These are phyloP conservation scores for Teinopalpus imperialis DNA, from an alignment of 2,888 invertebrate genomes.

Conservation along the genomic window DNA sequence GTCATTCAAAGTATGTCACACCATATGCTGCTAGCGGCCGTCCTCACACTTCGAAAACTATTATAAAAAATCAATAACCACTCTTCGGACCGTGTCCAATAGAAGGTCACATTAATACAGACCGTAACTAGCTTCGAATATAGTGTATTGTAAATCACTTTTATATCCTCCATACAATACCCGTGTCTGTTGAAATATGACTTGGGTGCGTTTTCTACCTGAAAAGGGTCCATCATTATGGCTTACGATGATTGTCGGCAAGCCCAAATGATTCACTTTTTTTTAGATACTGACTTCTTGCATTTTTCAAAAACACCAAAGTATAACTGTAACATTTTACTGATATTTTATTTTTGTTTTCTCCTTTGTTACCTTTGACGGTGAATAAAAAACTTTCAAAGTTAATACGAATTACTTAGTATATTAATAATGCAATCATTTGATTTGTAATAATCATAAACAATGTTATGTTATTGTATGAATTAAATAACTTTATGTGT, in stretches of 20 bases:
- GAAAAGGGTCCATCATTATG: conserved; percentile 76
- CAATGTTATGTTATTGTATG: too few relatives aligned
- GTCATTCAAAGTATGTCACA: conserved; percentile 64
- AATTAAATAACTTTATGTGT: too few relatives aligned
- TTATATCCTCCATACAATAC: conserved; percentile 69
- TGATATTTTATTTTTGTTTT: conserved; percentile 25
- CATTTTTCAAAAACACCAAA: conserved; percentile 56
- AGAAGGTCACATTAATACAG: conserved; percentile 66
- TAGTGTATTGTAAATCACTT: conserved; percentile 75
- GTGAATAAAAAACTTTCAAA: conserved; percentile 9
- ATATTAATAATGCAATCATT: too few relatives aligned
- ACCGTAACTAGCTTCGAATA: conserved; percentile 73
- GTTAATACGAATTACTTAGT: too few relatives aligned
- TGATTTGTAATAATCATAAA: too few relatives aligned
- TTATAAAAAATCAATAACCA: conserved; percentile 64
- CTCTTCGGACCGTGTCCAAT: conserved; percentile 62
- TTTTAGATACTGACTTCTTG: conserved; percentile 39
- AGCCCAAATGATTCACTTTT: conserved; percentile 65
- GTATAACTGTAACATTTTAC: conserved; percentile 53
- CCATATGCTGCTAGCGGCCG: conserved; percentile 61
- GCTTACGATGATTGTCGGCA: conserved; percentile 73
- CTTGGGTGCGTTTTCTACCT: conserved; percentile 76
- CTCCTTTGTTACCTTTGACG: conserved; percentile 16
- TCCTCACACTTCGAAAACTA: conserved; percentile 54
- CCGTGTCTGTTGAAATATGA: conserved; percentile 78